Evolutionary conservation across 2,797 vertebrate species (phyloP), one percentile per base, ranked within the genome.

Genomic region (Amblyraja radiata): DNA sequence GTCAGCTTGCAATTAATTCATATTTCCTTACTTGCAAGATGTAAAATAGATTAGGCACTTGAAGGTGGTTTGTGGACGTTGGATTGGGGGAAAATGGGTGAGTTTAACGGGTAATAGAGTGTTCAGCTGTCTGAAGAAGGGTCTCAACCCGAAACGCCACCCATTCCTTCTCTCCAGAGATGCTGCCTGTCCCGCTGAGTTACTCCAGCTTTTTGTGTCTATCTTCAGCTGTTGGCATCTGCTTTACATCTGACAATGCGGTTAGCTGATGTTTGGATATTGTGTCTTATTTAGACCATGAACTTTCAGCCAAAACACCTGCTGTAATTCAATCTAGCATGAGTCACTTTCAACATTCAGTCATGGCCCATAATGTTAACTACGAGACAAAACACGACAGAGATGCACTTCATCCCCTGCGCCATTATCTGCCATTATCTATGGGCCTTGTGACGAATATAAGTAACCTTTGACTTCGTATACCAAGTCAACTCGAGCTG

Each of bases 291-390:
- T 11, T 36, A 74, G 65, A 46, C 68, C 61, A 36, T 65, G 16
- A 68, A 91, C 68, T 14, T 54, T 28, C 88, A 93, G 83, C 93
- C 73, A 93, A 77, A 90, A 36, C 73, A 23, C 84, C 73, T 65
- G 86, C 74, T 78, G 58, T 77, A 91, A 73, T 28, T 14, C 74
- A 93, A 74, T 63, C 63, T 28, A 32, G 18, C 68, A 18, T 90
- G 86, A 93, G 74, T 93, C 93, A 93, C 76, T 28, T 14, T 46
- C 32, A 28, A 23, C 9, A 23, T 36, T 63, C 63, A 88, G 28
- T 32, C n/a, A 88, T n/a, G 9, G 61, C 18, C 68, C n/a, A 0
- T 21, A 68, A 90, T 32, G 16, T n/a, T 63, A 91, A 74, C 36
- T 1, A 8, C 36, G 71, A 91, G 68, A 71, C 36, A 91, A 73